phyloP scores from a whole-genome alignment of 2,797 vertebrate genomes.

The Tenualosa thibaudeaui region DNA sequence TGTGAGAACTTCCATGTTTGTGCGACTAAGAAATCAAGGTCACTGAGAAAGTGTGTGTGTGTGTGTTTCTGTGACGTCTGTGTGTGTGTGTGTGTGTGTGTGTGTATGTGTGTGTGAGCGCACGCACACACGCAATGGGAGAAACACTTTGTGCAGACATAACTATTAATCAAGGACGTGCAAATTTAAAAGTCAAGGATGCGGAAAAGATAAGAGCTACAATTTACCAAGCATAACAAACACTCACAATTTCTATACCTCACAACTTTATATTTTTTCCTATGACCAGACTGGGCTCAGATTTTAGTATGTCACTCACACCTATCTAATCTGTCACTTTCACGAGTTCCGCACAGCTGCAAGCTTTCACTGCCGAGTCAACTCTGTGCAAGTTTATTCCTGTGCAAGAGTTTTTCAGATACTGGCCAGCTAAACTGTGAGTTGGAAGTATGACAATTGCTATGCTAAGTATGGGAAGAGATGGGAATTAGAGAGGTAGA shows the following conservation, averaged over 20 bases:
- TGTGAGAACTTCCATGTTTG: neutral
- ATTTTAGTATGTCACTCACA: neutral
- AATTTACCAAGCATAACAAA: constrained; percentile 10
- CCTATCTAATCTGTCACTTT: neutral
- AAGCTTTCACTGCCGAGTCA: neutral
- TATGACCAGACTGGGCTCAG: neutral
- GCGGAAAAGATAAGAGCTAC: neutral
- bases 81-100: constrained; percentile 16
- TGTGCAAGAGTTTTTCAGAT: neutral
- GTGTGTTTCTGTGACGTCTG: neutral
- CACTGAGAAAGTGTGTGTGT: constrained; percentile 5
- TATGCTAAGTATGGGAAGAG: no score
- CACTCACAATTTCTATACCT: neutral
- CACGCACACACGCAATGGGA: neutral
- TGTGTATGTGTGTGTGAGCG: neutral
- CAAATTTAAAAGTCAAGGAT: constrained; percentile 22
- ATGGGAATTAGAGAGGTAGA: neutral
- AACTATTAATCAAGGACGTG: constrained; percentile 56
- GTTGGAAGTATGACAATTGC: neutral
- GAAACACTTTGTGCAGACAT: constrained; percentile 66
- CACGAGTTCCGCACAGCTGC: neutral
- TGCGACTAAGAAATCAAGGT: neutral
- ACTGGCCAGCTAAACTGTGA: neutral
- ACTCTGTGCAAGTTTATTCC: neutral
- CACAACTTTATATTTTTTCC: neutral